A percentile compares a stretch with the other conserved stretches of the same genome.
phyloP scores from a whole-genome alignment of 2,113 vertebrate genomes.

The Brachyhypopomus occidentalis region DNA sequence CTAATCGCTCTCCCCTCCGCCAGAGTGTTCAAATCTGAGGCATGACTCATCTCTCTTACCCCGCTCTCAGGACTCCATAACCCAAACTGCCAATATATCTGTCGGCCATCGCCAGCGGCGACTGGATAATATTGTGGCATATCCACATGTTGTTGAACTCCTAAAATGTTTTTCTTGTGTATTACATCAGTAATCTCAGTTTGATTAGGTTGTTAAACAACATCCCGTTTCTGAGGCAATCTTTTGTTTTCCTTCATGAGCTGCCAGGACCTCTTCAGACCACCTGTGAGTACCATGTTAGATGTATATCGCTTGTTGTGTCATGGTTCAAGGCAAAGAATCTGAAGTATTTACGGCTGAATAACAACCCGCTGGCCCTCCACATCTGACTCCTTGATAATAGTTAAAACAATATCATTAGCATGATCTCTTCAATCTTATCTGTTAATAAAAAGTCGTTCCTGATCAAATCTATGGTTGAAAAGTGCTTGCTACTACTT shows the following conservation, averaged over 20 bases:
- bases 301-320: too few relatives aligned
- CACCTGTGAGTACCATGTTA: background rate
- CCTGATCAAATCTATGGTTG: too few relatives aligned
- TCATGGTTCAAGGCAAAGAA: too few relatives aligned
- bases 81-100: background rate
- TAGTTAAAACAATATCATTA: too few relatives aligned
- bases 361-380: too few relatives aligned
- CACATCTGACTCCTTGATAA: too few relatives aligned
- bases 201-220: too few relatives aligned
- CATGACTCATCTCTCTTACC: conserved; percentile 6
- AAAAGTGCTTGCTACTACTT: too few relatives aligned
- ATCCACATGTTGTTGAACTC: background rate
- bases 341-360: too few relatives aligned
- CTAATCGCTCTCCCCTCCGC: conserved; percentile 38
- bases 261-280: background rate
- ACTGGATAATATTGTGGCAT: background rate
- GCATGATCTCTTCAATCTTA: too few relatives aligned
- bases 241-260: background rate
- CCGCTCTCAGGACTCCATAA: background rate
- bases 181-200: background rate
- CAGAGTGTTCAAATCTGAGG: background rate
- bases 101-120: background rate
- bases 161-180: background rate
- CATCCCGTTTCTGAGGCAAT: background rate
- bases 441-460: too few relatives aligned